Evolutionary conservation across 2,888 invertebrate genomes (phyloP), one percentile per base, ranked within the genome.

Genomic region (Nomada fucata): DNA sequence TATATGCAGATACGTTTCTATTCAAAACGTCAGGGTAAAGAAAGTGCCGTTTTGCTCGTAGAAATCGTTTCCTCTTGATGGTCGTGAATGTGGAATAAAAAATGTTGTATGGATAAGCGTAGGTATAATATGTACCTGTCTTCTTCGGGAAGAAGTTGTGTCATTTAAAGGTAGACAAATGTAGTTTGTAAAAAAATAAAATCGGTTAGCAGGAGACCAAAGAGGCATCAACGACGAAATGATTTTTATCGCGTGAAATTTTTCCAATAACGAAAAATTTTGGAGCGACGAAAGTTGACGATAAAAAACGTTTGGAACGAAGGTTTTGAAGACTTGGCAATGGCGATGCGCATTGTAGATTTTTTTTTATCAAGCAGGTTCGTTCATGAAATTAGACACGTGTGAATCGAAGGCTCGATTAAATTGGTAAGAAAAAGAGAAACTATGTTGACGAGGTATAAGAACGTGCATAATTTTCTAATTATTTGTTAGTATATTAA

Each of bases 31-130:
- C 53, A 65, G 50, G 36, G 69, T 71, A 67, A 68, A 81, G 82
- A 81, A 76, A 87, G 68, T 85, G 79, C 70, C 70, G 78, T 83
- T 83, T 82, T 81, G 50, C 75, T n/a, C 44, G 11, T n/a, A 47
- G 63, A 15, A 4, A 55, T 52, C 36, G 57, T 64, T 65, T 61
- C 42, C 70, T 69, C 20, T 80, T 57, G 42, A 55, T 79, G 29
- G 9, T 7, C 52, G 26, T 23, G 18, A 0, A 42, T 20, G 3
- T 20, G 50, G 15, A 60, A 20, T 47, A 64, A 57, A 50, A 55
- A 65, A 61, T 3, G 13, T 13, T 23, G 18, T 13, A 23, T 3
- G 42, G 23, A 29, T 53, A 10, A 18, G 13, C 36, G 13, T 13
- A 15, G 47, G 2, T 47, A 47, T 3, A 47, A 47, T 47, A 23